phyloP scores from a whole-genome alignment of 2,797 vertebrate genomes.

The Pantherophis vulpinus region DNA sequence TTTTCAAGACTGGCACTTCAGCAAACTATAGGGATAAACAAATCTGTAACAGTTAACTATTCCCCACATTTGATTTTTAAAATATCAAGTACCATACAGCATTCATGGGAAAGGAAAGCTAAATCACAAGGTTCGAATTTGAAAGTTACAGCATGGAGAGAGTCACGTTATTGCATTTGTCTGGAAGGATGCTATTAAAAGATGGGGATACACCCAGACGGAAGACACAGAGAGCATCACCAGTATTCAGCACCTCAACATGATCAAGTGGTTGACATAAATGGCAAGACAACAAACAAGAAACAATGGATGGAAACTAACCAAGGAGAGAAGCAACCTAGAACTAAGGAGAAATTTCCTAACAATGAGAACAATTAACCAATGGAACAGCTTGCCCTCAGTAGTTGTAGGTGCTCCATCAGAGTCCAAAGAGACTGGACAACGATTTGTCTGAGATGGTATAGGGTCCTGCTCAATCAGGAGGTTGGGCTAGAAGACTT shows the following conservation, averaged over 20 bases:
- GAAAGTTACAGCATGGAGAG: not conserved
- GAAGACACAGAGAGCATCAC: not conserved
- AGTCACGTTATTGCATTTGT: not conserved
- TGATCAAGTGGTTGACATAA: not conserved
- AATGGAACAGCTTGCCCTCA: not conserved
- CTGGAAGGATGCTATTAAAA: not conserved
- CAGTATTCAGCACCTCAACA: not conserved
- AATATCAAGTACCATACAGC: not conserved
- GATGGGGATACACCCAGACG: not conserved
- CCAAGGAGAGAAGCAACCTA: not conserved
- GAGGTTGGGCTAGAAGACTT: no score
- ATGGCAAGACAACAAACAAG: not conserved
- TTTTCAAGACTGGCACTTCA: constrained; percentile 13
- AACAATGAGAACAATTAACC: not conserved
- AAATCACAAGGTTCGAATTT: not conserved
- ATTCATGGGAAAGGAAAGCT: not conserved
- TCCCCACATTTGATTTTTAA: not conserved
- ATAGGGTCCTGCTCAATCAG: not conserved
- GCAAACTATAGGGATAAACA: constrained; percentile 6
- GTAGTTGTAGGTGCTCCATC: not conserved
- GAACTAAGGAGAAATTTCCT: not conserved
- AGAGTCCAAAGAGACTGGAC: not conserved
- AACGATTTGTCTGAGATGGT: not conserved
- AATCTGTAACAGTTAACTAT: not conserved
- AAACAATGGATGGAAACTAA: not conserved